Evolutionary conservation across 2,888 invertebrate genomes (phyloP), one percentile per base, ranked within the genome.

Genomic region (Drosophila maculinotata): DNA sequence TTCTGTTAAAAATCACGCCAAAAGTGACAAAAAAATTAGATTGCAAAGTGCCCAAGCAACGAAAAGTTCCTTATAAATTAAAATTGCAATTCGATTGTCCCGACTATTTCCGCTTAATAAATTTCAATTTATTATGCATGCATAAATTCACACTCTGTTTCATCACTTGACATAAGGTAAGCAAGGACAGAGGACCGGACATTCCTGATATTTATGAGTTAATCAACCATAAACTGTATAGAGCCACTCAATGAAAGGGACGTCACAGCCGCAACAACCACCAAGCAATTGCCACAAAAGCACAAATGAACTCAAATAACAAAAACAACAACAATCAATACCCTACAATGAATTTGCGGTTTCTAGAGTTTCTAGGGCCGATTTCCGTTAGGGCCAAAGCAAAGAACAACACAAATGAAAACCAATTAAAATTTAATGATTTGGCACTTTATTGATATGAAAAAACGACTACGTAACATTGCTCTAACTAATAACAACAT

Each of bases 361-460:
- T 85, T 86, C 56, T 38, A 45, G 48, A 72, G 58, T 63, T 53
- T 66, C 52, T 38, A 56, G 25, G 38, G 53, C 49, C 53, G 41
- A 56, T 66, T 69, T 76, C 44, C 66, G 45, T 12, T 9, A 54
- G 9, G n/a, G 28, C 20, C 28, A 47, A 7, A 35, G n/a, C 20
- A 33, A n/a, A 31, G 1, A 52, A 57, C 62, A 78, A 69, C 67
- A 51, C 54, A 66, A 74, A 76, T 77, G 48, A 75, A 80, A 69
- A 67, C 44, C 81, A 82, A 84, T 84, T 82, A 78, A 76, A 82
- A 65, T 70, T 54, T 57, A 70, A 78, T 87, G 87, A 87, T 76
- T 73, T 44, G 39, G 60, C 78, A 80, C 33, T 62, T 64, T 54
- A 15, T 17, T 23, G 44, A 31, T 20, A 56, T 42, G 9, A 54